Evolutionary conservation across 2,888 invertebrate genomes (phyloP).

Genomic region (Choreutis nemorana): DNA sequence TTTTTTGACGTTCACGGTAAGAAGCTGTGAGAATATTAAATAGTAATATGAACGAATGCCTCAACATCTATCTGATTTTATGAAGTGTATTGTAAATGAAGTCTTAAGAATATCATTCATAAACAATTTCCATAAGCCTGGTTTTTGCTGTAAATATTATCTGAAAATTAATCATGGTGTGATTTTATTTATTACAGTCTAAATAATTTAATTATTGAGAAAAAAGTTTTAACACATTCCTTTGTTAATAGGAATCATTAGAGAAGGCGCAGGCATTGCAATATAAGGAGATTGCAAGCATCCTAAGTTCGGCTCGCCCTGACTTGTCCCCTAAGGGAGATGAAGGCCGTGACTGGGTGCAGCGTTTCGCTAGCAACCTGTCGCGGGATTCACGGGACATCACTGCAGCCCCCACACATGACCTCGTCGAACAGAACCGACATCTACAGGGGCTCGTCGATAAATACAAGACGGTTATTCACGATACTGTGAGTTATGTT

Average conservation of each 20-base stretch:
- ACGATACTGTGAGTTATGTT: conserved; percentile 81
- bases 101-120: background rate
- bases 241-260: conserved; percentile 32
- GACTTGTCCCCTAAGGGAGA: background rate
- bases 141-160: background rate
- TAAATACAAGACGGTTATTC: conserved; percentile 78
- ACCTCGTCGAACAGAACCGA: conserved; percentile 52
- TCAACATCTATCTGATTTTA: too few species aligned
- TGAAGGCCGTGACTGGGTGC: conserved; percentile 30
- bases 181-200: background rate
- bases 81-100: background rate
- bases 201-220: background rate
- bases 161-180: background rate
- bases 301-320: conserved; percentile 36
- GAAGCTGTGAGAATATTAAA: too few species aligned
- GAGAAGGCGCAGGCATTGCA: conserved; percentile 67
- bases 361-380: conserved; percentile 37
- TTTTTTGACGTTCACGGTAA: too few species aligned
- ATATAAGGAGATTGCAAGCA: conserved; percentile 63
- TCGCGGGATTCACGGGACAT: conserved; percentile 24
- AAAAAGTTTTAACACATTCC: background rate
- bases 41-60: too few species aligned
- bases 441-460: conserved; percentile 70
- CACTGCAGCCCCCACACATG: conserved; percentile 6
- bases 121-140: background rate